These are phyloP conservation scores for Vidua chalybeata DNA, from an alignment of 2,113 vertebrate genomes.

Conservation along the genomic window DNA sequence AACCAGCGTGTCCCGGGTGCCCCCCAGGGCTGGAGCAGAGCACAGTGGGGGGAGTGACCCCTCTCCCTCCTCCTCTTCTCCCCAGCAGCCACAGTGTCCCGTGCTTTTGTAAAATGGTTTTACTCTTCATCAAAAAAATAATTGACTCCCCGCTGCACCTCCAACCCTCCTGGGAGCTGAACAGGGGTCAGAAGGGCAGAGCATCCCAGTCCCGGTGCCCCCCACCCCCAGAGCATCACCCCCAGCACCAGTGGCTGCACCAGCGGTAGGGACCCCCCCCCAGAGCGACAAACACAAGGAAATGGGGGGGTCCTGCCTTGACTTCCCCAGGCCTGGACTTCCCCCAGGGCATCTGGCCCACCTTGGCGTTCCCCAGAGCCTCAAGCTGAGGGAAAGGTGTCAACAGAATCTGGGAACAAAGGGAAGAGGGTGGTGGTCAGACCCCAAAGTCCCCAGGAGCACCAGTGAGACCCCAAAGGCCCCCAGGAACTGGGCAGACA, in stretches of 20 bases:
- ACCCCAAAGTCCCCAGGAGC: not conserved
- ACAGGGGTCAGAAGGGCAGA: not conserved
- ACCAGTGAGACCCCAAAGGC: not conserved
- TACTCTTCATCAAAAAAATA: not conserved
- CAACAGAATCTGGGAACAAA: not conserved
- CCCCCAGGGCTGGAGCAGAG: not conserved
- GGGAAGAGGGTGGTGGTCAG: not conserved
- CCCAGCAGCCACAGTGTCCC: not conserved
- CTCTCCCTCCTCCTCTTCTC: not conserved
- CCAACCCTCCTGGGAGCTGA: not conserved
- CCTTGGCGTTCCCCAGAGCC: no score
- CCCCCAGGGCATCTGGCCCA: not conserved
- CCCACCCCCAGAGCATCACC: not conserved
- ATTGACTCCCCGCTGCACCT: not conserved
- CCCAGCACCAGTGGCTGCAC: not conserved
- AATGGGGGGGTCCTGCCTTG: not conserved
- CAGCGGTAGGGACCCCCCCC: no score
- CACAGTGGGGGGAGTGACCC: fast-evolving
- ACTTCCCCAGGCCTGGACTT: not conserved
- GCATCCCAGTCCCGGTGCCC: fast-evolving
- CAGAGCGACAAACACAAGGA: fast-evolving
- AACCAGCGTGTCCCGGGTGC: not conserved
- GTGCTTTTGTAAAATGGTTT: not conserved
- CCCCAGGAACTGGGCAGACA: not conserved
- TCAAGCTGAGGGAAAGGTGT: not conserved